Percentiles rank a stretch among this genome's conserved stretches.
phyloP scores from a whole-genome alignment of 1,140 invertebrate species.

The Mylabris phalerata region DNA sequence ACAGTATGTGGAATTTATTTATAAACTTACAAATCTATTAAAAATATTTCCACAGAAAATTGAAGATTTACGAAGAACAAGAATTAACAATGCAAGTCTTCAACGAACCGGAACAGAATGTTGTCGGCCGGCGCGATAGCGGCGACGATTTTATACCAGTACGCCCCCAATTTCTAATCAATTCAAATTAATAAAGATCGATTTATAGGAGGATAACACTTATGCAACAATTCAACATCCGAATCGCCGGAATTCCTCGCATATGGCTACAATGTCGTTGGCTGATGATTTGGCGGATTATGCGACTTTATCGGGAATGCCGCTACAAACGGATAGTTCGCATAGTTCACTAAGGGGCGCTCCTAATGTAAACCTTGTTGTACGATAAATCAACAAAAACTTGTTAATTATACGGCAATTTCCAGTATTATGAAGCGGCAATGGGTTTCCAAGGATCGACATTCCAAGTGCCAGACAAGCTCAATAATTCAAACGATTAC shows the following conservation, averaged over 20 bases:
- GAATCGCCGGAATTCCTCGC: constrained; percentile 43
- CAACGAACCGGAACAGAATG: constrained; percentile 65
- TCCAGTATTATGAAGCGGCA: constrained; percentile 57
- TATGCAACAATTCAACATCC: constrained; percentile 81
- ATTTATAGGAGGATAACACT: constrained; percentile 60
- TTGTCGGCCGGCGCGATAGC: constrained; percentile 41
- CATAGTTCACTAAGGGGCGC: constrained; percentile 41
- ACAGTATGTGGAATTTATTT: constrained; percentile 54
- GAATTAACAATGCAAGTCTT: constrained; percentile 90
- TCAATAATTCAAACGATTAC: constrained; percentile 34
- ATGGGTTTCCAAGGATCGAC: constrained; percentile 65
- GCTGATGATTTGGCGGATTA: constrained; percentile 60
- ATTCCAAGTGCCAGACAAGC: constrained; percentile 55
- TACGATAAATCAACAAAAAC: neutral
- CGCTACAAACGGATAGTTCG: constrained; percentile 32
- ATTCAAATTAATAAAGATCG: constrained; percentile 1
- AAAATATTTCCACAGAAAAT: constrained; percentile 53
- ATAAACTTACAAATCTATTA: neutral
- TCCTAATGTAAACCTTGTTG: constrained; percentile 34
- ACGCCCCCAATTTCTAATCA: constrained; percentile 19
- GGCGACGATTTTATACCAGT: constrained; percentile 47
- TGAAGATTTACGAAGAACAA: constrained; percentile 87
- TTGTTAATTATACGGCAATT: constrained; percentile 26
- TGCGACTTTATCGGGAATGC: constrained; percentile 57
- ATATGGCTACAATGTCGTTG: constrained; percentile 38